These are phyloP conservation scores for Steromphala cineraria DNA, from an alignment of 2,888 invertebrate species.

Conservation along the genomic window DNA sequence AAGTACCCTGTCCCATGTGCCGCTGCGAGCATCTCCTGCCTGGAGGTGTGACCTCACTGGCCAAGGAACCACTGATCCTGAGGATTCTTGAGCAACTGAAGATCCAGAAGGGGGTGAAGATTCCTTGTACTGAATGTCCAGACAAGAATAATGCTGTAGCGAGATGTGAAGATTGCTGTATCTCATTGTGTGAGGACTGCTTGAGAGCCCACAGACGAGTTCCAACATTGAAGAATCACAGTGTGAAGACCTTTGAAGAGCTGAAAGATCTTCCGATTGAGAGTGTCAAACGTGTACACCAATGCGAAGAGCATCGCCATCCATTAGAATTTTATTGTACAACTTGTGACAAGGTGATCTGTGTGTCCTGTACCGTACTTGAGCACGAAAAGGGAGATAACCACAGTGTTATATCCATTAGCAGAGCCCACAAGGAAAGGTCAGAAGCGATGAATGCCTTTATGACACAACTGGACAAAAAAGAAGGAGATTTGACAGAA, in stretches of 20 bases:
- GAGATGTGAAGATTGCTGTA: neutral
- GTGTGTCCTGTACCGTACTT: neutral
- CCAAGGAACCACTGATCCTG: neutral
- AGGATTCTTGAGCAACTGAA: neutral
- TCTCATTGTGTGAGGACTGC: neutral
- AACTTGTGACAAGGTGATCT: neutral
- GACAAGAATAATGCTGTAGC: neutral
- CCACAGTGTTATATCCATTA: neutral
- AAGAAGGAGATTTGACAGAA: neutral
- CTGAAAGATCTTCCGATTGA: neutral
- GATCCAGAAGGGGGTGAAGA: neutral
- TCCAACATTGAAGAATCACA: neutral
- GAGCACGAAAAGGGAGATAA: neutral
- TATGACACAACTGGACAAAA: neutral
- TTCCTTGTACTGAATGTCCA: neutral
- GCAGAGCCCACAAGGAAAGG: neutral
- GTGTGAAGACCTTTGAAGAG: neutral
- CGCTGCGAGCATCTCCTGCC: neutral
- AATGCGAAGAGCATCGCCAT: neutral
- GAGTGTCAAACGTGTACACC: neutral
- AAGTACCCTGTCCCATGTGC: neutral
- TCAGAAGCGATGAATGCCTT: neutral
- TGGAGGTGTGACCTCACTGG: neutral
- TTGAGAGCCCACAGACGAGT: neutral
- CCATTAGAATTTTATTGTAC: neutral